Evolutionary conservation across 1,140 invertebrate species (phyloP).

Genomic region (Archegozetes longisetosus): DNA sequence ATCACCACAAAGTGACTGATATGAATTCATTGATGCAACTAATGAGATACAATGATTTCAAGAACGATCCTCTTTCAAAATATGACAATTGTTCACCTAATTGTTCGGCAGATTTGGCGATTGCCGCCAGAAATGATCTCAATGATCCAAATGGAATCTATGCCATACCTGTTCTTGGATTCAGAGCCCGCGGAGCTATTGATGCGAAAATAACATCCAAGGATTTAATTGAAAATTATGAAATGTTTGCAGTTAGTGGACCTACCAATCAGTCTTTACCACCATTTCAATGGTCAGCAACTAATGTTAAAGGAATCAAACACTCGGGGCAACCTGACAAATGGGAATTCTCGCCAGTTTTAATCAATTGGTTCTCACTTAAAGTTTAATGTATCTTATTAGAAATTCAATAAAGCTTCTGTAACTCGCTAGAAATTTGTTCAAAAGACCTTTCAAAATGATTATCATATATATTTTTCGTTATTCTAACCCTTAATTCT

Average conservation of each 20-base stretch:
- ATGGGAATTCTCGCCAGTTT: conserved; percentile 8
- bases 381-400: no score
- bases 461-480: no score
- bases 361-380: background rate
- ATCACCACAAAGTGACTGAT: conserved; percentile 25
- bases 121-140: conserved; percentile 15
- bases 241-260: conserved; percentile 19
- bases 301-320: background rate
- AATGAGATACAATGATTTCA: conserved; percentile 28
- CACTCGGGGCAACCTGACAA: conserved; percentile 14
- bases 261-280: conserved; percentile 13
- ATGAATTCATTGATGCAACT: conserved; percentile 25
- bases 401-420: no score
- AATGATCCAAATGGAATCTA: conserved; percentile 15
- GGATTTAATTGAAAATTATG: conserved; percentile 29
- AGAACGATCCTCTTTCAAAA: conserved; percentile 9
- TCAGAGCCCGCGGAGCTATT: conserved; percentile 4
- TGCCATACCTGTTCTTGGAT: background rate
- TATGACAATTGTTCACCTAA: conserved; percentile 17
- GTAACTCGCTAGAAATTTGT: no score
- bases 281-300: conserved; percentile 10
- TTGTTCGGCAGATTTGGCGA: conserved; percentile 8
- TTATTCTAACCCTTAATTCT: no score
- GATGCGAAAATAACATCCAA: conserved; percentile 28
- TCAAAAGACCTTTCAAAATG: no score